Evolutionary conservation across 2,113 vertebrate species (phyloP), one percentile per base, ranked within the genome.

Genomic region (Anoura caudifer): DNA sequence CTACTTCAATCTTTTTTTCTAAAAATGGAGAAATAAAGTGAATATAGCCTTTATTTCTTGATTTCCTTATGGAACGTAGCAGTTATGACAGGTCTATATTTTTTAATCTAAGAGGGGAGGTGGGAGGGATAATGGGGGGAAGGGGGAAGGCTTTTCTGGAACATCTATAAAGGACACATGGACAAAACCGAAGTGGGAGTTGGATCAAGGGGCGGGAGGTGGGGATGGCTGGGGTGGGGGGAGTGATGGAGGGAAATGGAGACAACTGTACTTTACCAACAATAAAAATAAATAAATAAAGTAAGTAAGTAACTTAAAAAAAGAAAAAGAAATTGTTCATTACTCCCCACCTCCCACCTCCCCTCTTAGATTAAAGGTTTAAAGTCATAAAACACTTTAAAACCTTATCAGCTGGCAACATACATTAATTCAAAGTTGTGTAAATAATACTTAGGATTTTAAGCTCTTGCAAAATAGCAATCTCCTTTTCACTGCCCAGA

Each of bases 381-480:
- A n/a, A n/a, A 54, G 31, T n/a, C 65, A 90, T 45, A 54, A 87
- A 79, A 73, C 15, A 20, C 24, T 45, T 52, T 26, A 36, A 95
- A 87, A 61, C 2, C 2, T 20, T 82, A 31, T 31, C 3, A 33
- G 10, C 0, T 50, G 9, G 26, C 7, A 69, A 89, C 4, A 14
- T 70, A 41, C 33, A 54, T 87, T 69, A 85, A 84, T 88, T 85
- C 14, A 86, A 54, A 82, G 13, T 94, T 85, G 28, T 67, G 10
- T 88, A 96, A 97, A 92, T 82, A 80, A 50, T 83, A n/a, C 11
- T 61, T 63, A n/a, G 2, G 7, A n/a, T 43, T 87, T 91, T 36
- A 61, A 10, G 2, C 20, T 88, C 54, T 77, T 56, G 2, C 67
- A 61, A 91, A 67, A 54, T 15, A 76, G 10, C 79, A 75, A 79